Base-by-base conservation (phyloP, 2,113 vertebrate genomes). In the Myiopsitta monachus region DNA sequence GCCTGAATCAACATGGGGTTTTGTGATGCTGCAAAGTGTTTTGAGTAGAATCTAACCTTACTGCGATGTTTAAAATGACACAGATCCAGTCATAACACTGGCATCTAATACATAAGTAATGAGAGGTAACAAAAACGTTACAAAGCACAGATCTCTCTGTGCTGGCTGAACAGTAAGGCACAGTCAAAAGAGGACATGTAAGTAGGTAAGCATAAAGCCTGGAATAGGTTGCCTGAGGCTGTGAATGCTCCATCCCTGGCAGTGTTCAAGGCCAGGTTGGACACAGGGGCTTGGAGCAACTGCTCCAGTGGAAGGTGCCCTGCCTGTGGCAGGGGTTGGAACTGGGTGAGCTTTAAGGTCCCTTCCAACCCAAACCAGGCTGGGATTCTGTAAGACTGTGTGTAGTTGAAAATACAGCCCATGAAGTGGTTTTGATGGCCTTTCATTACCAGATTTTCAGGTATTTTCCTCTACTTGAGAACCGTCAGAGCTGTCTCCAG, bases 381-480 rank as follows among this genome's bases (percentile, higher is more conserved):
- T 59, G 33, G 57, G 57, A 33, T 59, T n/a, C 57, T n/a, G 3
- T 15, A n/a, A n/a, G 14, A n/a, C 57, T 11, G 3, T 19, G 23
- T 3, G 49, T 14, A 69, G 77, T 10, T 77, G 63, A 44, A 87
- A 91, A 85, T 44, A 59, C 0, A 3, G 43, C 74, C 62, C 54
- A 61, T 8, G 3, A 57, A 79, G 17, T 51, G 31, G 3, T 80
- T 79, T 49, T 76, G 3, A 3, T 9, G 17, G 39, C 10, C 59
- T 69, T 62, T 44, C 24, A 84, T 38, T 19, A 74, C 3, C 47
- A 87, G 31, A 78, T 24, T 46, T 52, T 87, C 81, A 62, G 68
- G 74, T 75, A 67, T 90, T 76, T 84, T 85, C 57, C 39, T 66
- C 18, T 87, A 92, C 94, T 95, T 96, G 79, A 64, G 70, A 97